Evolutionary conservation across 1,140 invertebrate genomes (phyloP), one percentile per base, ranked within the genome.

Genomic region (Oreohelix idahoensis): DNA sequence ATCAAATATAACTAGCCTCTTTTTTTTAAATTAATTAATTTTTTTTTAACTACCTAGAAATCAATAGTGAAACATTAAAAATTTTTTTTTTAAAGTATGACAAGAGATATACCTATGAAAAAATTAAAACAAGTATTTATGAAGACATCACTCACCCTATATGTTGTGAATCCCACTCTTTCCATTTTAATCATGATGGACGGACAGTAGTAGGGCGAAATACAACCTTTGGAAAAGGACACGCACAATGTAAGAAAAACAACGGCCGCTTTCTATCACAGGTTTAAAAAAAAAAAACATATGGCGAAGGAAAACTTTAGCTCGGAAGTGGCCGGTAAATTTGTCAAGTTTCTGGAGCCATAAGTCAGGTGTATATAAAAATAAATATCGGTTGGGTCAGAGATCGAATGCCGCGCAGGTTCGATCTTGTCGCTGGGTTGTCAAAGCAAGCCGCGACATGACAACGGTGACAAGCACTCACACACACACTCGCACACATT

Each of bases 141-240:
- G n/a, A n/a, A n/a, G n/a, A n/a, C n/a, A n/a, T n/a, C 70, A 89
- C 90, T 89, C 80, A 91, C 90, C 89, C 89, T 76, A 76, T 91
- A 91, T 15, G 90, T 90, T 42, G 90, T 90, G 83, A 91, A 91
- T 77, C 88, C 89, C 42, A 88, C 89, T 83, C 89, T 89, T 79
- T 91, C 90, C 88, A 91, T 86, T 79, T 91, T 91, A 45, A 91
- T 91, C 90, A 91, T 91, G 81, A 82, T 89, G 85, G 81, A 86
- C 84, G n/a, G 77, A 86, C 53, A 78, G n/a, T 63, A 36, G 79
- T 58, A 42, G 26, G 74, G 29, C 53, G 45, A 17, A 13, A 10
- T 2, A 75, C 11, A 75, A 23, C 10, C 15, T 45, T 38, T 23
- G 1, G 10, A 29, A 2, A 75, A 15, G 42, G 1, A 38, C 1